Percentiles rank a stretch among this genome's conserved stretches.
These are phyloP conservation scores for Linnaemya tessellans DNA, from an alignment of 2,888 invertebrate species.

Conservation along the genomic window DNA sequence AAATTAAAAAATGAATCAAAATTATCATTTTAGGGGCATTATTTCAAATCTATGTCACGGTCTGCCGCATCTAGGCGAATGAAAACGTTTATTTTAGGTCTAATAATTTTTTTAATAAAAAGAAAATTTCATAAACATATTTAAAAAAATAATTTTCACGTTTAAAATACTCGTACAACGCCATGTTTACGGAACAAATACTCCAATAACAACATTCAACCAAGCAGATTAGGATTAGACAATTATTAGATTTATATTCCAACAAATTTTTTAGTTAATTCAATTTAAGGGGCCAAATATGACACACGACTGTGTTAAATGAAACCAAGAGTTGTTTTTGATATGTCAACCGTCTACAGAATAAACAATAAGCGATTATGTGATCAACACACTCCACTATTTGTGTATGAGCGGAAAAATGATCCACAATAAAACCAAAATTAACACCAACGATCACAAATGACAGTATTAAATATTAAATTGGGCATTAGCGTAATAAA, in stretches of 20 bases:
- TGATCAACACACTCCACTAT: slow-evolving; percentile 51
- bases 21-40: too few species aligned
- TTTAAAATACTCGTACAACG: too few species aligned
- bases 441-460: slow-evolving; percentile 67
- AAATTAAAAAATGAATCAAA: too few species aligned
- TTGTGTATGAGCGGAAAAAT: slow-evolving; percentile 45
- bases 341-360: slow-evolving; percentile 35
- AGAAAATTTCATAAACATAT: too few species aligned
- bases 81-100: too few species aligned
- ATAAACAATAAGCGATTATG: slow-evolving; percentile 32
- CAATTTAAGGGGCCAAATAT: slow-evolving; percentile 26
- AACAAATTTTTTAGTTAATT: background rate
- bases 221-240: background rate
- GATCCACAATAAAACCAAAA: slow-evolving; percentile 62
- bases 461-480: slow-evolving; percentile 59
- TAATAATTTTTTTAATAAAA: too few species aligned
- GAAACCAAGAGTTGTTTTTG: slow-evolving; percentile 53
- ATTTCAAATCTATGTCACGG: too few species aligned
- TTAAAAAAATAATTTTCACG: too few species aligned
- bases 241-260: too few species aligned
- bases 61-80: too few species aligned
- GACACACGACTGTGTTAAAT: slow-evolving; percentile 15
- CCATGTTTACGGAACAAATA: too few species aligned
- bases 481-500: slow-evolving; percentile 55
- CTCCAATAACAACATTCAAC: background rate